These are phyloP conservation scores for Stigmatopora nigra DNA, from an alignment of 2,113 vertebrate species.

Conservation along the genomic window DNA sequence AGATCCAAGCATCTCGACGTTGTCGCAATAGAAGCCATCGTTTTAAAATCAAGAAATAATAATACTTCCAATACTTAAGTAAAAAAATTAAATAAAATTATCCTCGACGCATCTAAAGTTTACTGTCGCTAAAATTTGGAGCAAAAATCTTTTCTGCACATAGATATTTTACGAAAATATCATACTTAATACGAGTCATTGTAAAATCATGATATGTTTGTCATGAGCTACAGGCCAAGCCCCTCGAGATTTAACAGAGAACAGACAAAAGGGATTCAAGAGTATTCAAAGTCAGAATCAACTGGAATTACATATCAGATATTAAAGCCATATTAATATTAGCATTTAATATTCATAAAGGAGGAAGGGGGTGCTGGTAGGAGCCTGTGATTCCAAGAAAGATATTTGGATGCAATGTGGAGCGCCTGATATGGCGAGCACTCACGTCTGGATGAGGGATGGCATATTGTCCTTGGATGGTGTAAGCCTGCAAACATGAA, in stretches of 20 bases:
- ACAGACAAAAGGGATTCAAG: conserved; percentile 30
- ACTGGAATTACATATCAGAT: conserved; percentile 47
- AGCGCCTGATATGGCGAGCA: conserved; percentile 57
- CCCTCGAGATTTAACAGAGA: conserved; percentile 39
- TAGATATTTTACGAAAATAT: not conserved
- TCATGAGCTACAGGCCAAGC: conserved; percentile 42
- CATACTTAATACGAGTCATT: not conserved
- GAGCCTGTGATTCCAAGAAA: conserved; percentile 25
- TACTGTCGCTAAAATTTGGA: too few species aligned
- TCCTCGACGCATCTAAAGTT: too few species aligned
- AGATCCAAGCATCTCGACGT: not conserved
- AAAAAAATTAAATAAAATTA: too few species aligned
- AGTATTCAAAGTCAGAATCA: conserved; percentile 45
- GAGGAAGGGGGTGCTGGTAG: conserved; percentile 35
- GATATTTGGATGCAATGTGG: conserved; percentile 26
- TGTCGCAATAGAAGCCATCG: too few species aligned
- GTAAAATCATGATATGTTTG: not conserved
- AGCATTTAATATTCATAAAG: conserved; percentile 88
- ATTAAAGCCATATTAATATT: conserved; percentile 80
- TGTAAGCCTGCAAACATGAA: conserved; percentile 79
- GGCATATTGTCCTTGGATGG: conserved; percentile 95
- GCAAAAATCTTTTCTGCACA: too few species aligned
- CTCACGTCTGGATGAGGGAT: conserved; percentile 96
- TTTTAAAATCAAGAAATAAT: too few species aligned
- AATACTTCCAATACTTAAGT: too few species aligned